Conservation (phyloP, 1,140 invertebrate genomes). For the Ditylenchus dipsaci region DNA sequence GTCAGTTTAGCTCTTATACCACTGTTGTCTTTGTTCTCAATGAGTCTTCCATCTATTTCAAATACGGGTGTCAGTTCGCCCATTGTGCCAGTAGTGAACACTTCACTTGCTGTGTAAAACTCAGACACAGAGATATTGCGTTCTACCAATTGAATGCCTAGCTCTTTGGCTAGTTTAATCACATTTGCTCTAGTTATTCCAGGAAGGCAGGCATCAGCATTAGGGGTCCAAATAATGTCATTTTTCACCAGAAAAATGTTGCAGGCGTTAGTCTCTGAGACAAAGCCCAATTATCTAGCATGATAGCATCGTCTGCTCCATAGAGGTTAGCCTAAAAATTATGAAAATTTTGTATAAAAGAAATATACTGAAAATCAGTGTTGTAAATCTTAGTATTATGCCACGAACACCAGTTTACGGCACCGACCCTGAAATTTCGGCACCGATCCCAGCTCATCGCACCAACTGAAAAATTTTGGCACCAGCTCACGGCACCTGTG, state of each 20-base stretch:
- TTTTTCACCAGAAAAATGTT: background rate
- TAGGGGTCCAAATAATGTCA: background rate
- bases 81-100: background rate
- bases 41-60: background rate
- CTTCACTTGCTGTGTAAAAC: background rate
- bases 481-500: no score
- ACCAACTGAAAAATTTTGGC: no score
- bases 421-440: no score
- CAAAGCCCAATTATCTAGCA: background rate
- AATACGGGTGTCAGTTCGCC: background rate
- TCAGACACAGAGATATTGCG: background rate
- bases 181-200: background rate
- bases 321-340: background rate
- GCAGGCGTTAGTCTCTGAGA: background rate
- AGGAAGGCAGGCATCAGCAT: background rate
- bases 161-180: background rate
- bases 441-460: no score
- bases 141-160: background rate
- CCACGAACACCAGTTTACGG: no score
- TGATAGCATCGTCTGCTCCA: background rate
- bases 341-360: background rate
- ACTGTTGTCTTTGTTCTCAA: background rate
- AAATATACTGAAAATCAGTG: no score
- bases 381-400: no score
- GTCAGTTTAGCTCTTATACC: background rate